Evolutionary conservation across 1,140 invertebrate species (phyloP), one percentile per base, ranked within the genome.

Genomic region (Pectinophora gossypiella): DNA sequence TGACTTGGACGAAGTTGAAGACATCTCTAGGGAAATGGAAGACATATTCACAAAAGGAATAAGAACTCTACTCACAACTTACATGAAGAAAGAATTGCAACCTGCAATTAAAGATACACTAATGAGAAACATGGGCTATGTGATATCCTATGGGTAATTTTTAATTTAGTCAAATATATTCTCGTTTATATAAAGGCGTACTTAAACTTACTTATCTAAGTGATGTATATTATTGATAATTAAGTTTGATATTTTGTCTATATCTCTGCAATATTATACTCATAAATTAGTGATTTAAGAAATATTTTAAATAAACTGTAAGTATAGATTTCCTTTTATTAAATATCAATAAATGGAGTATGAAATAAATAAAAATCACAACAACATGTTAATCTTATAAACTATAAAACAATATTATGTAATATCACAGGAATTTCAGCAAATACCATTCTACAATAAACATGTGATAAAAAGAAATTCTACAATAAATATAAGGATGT

Each of bases 111-210:
- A 94, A 76, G 94, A 96, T 64, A 95, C 94, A 1, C 82, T 95
- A 12, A 95, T 95, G 94, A 88, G 92, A 54, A 94, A 94, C 68
- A 93, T 96, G 92, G 94, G 94, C 10, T 96, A 95, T 67, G 95
- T 94, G 1, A 90, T 95, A 55, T 95, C 94, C 36, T 96, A 95
- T 72, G 94, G 94, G 44, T 85, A 67, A 47, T 45, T 52, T 2
- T 32, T 3, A n/a, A n/a, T n/a, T n/a, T n/a, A n/a, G n/a, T n/a
- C n/a, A n/a, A n/a, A n/a, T n/a, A n/a, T n/a, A n/a, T n/a, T n/a
- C n/a, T n/a, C n/a, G n/a, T n/a, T n/a, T n/a, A n/a, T n/a, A n/a
- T n/a, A n/a, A n/a, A n/a, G n/a, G n/a, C n/a, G n/a, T n/a, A n/a
- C n/a, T n/a, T n/a, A n/a, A n/a, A n/a, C n/a, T n/a, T n/a, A n/a